Percentiles rank a stretch among this genome's conserved stretches.
Evolutionary conservation across 2,113 vertebrate genomes (phyloP).

Genomic region (Pimephales promelas): DNA sequence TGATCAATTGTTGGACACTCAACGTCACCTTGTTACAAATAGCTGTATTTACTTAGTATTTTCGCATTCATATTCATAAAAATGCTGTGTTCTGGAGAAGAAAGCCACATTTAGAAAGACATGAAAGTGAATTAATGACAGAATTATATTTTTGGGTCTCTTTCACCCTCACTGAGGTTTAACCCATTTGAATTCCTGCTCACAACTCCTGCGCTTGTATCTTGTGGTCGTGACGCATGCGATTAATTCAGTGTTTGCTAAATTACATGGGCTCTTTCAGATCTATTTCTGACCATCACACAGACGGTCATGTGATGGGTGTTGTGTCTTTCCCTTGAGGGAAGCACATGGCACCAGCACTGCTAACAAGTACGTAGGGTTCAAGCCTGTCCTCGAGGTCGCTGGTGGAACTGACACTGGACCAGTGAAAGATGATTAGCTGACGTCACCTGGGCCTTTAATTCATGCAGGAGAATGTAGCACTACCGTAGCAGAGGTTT

Average conservation of each 20-base stretch:
- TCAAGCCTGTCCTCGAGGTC: not conserved
- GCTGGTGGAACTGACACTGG: not conserved
- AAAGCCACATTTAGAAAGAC: not conserved
- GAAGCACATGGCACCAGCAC: not conserved
- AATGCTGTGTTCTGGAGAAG: not conserved
- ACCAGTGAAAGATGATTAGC: not conserved
- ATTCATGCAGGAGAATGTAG: slow-evolving; percentile 28
- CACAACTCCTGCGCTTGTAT: not conserved
- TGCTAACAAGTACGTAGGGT: not conserved
- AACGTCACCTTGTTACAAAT: not conserved
- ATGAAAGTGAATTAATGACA: not conserved
- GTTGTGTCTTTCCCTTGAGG: slow-evolving; percentile 7
- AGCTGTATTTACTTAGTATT: not conserved
- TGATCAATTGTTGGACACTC: not conserved
- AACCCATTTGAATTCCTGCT: not conserved
- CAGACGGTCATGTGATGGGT: slow-evolving; percentile 27
- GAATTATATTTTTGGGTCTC: too few species aligned
- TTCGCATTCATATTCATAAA: not conserved
- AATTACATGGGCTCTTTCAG: slow-evolving; percentile 10
- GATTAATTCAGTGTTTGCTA: not conserved
- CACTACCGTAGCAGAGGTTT: slow-evolving; percentile 14
- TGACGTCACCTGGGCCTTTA: not conserved
- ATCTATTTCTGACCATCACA: slow-evolving; percentile 13
- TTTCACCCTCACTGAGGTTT: not conserved
- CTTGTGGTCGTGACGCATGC: not conserved